phyloP scores from a whole-genome alignment of 2,888 invertebrate genomes.

The Dasysyrphus albostriatus region DNA sequence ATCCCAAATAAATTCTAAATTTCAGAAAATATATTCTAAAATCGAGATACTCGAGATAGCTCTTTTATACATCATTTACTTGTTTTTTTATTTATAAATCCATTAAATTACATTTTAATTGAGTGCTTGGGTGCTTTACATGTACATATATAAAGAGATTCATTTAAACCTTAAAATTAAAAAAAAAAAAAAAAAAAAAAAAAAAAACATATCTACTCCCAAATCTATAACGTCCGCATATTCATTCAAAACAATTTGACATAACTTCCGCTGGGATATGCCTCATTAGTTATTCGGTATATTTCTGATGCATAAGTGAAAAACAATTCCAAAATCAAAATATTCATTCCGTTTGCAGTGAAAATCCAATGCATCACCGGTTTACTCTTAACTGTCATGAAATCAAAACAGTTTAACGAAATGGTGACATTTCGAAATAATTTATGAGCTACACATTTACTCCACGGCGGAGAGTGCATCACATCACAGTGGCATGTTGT shows the following conservation, averaged over 20 bases:
- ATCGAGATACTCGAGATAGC: background rate
- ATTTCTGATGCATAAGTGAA: conserved; percentile 3
- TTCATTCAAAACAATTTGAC: conserved; percentile 27
- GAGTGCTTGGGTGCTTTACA: background rate
- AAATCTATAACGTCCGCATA: background rate
- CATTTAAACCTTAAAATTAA: background rate
- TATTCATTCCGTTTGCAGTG: conserved; percentile 39
- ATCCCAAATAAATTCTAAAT: conserved; percentile 7
- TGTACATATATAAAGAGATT: background rate
- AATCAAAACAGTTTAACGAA: conserved; percentile 70
- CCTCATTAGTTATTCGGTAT: conserved; percentile 26
- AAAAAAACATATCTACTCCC: background rate
- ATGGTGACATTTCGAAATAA: conserved; percentile 66
- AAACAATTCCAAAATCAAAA: conserved; percentile 49
- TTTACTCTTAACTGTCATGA: conserved; percentile 64
- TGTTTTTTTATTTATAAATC: background rate
- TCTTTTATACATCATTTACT: background rate
- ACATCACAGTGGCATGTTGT: background rate
- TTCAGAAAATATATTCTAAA: background rate
- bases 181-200: background rate
- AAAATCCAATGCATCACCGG: conserved; percentile 49
- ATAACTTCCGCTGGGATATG: conserved; percentile 30
- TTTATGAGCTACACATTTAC: conserved; percentile 44
- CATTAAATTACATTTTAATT: background rate
- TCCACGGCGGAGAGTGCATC: background rate